Base-by-base conservation (phyloP, 2,113 vertebrate genomes). In the Copsychus sechellarum region DNA sequence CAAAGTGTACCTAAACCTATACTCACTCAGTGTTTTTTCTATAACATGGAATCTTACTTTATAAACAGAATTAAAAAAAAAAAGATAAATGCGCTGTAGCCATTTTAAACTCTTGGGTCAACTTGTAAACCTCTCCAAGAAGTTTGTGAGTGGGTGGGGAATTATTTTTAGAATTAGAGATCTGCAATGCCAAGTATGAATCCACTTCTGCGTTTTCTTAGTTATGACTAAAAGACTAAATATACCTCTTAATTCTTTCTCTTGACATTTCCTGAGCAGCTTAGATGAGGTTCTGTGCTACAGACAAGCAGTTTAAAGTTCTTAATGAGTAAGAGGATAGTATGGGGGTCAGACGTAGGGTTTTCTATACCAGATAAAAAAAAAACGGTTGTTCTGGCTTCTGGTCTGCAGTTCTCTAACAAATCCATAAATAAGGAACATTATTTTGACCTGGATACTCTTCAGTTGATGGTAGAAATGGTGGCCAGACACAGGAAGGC, bases 361-460 rank as follows among this genome's bases (percentile, higher is more conserved):
- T 71, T 86, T 93, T 70, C 21, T 28, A 3, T 43, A 61, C 12
- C 14, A 28, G 26, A 34, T 62, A 0, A 58, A 74, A 65, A n/a
- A n/a, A 61, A 34, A 50, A 40, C 5, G 22, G 29, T 14, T 67
- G 6, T 71, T 82, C 7, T 60, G 10, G 15, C 20, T 60, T 82
- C 53, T 79, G 24, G 22, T 17, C 22, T 36, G 9, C n/a, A 66
- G 31, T 53, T 92, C 21, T 14, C 21, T 34, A 43, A 13, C 7
- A 74, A 34, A 40, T 15, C 25, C 33, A 7, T 48, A 20, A 71
- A 38, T 6, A 34, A 34, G 53, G 65, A 64, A 5, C 0, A 0
- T n/a, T 33, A 6, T 16, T 60, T 61, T 58, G n/a, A n/a, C 36
- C 58, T 84, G 24, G 9, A 12, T 42, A 8, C 12, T 72, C 74